Evolutionary conservation across 2,113 vertebrate species (phyloP).

Genomic region (Aptenodytes patagonicus): DNA sequence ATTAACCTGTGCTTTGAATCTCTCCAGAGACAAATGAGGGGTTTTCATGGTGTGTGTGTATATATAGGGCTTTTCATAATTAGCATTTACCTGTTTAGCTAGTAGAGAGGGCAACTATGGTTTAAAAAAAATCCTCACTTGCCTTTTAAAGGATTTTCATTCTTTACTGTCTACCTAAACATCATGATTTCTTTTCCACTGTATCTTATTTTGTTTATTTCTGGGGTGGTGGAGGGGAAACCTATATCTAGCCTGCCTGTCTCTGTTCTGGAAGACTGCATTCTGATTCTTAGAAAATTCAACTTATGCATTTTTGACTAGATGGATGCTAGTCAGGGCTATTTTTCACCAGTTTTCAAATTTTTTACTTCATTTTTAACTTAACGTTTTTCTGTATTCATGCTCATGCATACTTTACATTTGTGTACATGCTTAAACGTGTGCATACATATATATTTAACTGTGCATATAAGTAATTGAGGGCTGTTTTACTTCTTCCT

Average conservation of each 20-base stretch:
- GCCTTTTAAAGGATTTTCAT: background rate
- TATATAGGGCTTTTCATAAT: background rate
- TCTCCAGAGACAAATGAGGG: background rate
- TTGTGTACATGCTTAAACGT: background rate
- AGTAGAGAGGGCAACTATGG: background rate
- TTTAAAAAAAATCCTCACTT: background rate
- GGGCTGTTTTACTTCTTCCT: background rate
- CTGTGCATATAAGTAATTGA: background rate
- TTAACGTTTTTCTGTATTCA: background rate
- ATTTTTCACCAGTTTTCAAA: background rate
- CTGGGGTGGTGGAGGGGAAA: background rate
- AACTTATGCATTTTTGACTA: background rate
- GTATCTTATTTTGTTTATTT: background rate
- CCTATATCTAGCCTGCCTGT: background rate
- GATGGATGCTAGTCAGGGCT: background rate
- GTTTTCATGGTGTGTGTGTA: fast-evolving
- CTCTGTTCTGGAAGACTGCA: background rate
- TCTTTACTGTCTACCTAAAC: background rate
- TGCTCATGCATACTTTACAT: background rate
- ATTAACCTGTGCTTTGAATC: background rate
- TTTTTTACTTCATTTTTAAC: background rate
- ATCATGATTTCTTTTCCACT: background rate
- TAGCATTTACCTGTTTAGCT: background rate
- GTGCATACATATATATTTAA: background rate
- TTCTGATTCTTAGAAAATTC: background rate